These are phyloP conservation scores for Prenolepis imparis DNA, from an alignment of 2,888 invertebrate genomes.

Conservation along the genomic window DNA sequence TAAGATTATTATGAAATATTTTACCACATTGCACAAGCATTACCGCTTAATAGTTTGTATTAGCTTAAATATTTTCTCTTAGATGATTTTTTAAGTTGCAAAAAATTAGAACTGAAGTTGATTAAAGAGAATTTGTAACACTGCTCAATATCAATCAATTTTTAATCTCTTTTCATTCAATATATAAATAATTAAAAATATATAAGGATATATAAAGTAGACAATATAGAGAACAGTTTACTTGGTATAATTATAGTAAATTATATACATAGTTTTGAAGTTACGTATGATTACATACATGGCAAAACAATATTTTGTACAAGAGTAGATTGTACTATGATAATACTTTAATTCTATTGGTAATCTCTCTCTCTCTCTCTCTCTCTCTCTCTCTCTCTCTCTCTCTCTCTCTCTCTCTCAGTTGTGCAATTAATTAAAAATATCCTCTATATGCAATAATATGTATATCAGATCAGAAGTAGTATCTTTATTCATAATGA, in stretches of 20 bases:
- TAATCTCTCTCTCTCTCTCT: too few relatives aligned
- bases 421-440: slow-evolving; percentile 39
- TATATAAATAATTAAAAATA: slow-evolving; percentile 25
- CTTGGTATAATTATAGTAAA: slow-evolving; percentile 21
- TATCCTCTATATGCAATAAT: slow-evolving; percentile 16
- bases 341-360: slow-evolving; percentile 16
- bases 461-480: not conserved
- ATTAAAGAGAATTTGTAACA: not conserved
- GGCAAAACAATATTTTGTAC: slow-evolving; percentile 34
- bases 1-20: not conserved
- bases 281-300: slow-evolving; percentile 4
- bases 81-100: not conserved
- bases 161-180: not conserved
- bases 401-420: too few relatives aligned
- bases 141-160: not conserved
- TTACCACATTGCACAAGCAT: not conserved
- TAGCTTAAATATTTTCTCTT: not conserved
- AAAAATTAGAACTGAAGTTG: not conserved
- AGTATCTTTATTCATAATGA: slow-evolving; percentile 14
- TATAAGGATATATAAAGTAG: slow-evolving; percentile 16
- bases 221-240: not conserved
- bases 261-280: slow-evolving; percentile 12
- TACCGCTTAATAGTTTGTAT: not conserved
- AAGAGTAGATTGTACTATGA: slow-evolving; percentile 10
- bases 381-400: too few relatives aligned